phyloP scores from a whole-genome alignment of 2,888 invertebrate species.

The Dryomyza anilis region DNA sequence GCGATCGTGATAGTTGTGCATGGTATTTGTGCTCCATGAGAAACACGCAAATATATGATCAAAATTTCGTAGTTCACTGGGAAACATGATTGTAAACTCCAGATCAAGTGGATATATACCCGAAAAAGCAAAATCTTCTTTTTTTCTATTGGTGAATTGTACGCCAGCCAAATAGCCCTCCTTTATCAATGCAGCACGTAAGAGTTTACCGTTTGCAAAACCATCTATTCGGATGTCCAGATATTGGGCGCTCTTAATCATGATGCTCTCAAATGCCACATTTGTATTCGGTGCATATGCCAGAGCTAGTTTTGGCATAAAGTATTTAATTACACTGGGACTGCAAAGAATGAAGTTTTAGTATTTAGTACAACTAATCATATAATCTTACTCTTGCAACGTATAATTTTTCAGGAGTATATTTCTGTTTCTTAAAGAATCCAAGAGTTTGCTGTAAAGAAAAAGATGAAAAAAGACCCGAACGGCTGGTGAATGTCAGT shows the following conservation, averaged over 20 bases:
- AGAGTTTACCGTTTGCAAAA: neutral
- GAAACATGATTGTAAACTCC: slow-evolving; percentile 30
- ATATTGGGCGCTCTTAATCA: neutral
- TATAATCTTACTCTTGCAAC: too few species aligned
- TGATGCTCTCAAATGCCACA: neutral
- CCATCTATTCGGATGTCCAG: neutral
- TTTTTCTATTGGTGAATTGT: neutral
- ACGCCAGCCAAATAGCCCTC: slow-evolving; percentile 9
- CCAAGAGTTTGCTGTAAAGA: too few species aligned
- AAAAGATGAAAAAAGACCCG: too few species aligned
- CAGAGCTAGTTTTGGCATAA: neutral
- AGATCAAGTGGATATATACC: neutral
- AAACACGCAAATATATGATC: slow-evolving; percentile 28
- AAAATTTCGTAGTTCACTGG: slow-evolving; percentile 42
- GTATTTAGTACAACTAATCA: too few species aligned
- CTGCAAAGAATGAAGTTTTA: too few species aligned
- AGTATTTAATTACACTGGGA: too few species aligned
- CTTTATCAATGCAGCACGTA: neutral
- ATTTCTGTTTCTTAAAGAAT: too few species aligned
- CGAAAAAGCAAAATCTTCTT: neutral
- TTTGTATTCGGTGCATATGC: neutral
- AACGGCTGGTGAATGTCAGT: too few species aligned
- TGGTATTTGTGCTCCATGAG: slow-evolving; percentile 42
- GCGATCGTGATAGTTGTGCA: slow-evolving; percentile 25
- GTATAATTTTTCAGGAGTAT: too few species aligned